Conservation (phyloP, 1,140 invertebrate genomes). For the Oryctes rhinoceros region DNA sequence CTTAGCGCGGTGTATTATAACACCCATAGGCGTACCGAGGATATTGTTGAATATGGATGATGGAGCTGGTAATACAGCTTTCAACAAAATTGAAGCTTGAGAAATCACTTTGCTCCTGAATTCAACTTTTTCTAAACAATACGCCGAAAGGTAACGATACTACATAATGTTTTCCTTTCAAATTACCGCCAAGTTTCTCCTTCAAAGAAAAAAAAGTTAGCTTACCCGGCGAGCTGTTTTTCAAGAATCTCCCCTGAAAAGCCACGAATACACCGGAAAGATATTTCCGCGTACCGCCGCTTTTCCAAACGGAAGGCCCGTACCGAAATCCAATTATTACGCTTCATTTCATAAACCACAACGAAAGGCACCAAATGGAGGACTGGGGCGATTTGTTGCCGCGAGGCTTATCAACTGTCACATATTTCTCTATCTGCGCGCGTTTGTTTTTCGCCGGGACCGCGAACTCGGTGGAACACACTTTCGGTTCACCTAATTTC, state of each 20-base stretch:
- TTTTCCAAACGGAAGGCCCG: neutral
- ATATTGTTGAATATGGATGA: too few species aligned
- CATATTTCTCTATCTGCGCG: neutral
- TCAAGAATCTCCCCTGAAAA: neutral
- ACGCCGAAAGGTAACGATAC: neutral
- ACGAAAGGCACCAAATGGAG: neutral
- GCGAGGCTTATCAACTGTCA: slow-evolving; percentile 13
- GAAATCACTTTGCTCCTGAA: neutral
- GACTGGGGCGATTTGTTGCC: neutral
- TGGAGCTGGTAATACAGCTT: too few species aligned
- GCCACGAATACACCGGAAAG: neutral
- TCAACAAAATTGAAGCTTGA: too few species aligned
- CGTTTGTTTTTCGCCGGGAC: neutral
- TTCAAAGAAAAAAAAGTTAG: neutral
- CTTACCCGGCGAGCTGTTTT: neutral
- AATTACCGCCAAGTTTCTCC: neutral
- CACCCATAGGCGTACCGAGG: too few species aligned
- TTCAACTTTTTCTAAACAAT: neutral
- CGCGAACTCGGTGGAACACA: neutral
- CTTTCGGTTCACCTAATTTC: slow-evolving; percentile 9
- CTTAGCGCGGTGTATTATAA: too few species aligned
- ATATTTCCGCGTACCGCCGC: neutral
- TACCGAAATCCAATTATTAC: slow-evolving; percentile 6
- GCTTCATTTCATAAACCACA: neutral
- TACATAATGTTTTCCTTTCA: neutral